A percentile compares a stretch with the other conserved stretches of the same genome.
Conservation (phyloP, 37 sponge, comb jelly and placozoan species). For the Beroe ovata region DNA sequence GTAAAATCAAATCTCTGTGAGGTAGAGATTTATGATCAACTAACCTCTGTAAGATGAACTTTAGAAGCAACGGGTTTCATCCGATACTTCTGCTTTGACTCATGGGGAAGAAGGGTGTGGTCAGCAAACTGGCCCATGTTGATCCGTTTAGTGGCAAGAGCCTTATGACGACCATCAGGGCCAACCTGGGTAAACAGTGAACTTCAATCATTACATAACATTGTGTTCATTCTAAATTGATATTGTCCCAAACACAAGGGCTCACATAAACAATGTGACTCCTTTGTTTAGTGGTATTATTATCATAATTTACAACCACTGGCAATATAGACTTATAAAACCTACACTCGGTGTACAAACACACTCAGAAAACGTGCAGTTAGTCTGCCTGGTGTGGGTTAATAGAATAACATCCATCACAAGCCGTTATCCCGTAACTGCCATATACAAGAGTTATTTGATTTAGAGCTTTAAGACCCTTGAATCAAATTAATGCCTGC, state of each 20-base stretch:
- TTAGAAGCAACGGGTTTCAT: conserved; percentile 63
- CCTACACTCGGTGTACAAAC: no score
- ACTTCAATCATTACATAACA: neutral
- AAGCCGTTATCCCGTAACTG: no score
- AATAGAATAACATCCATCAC: no score
- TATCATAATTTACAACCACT: no score
- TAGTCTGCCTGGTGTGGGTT: no score
- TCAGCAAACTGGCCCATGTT: conserved; percentile 58
- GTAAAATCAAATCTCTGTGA: neutral
- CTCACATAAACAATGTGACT: neutral
- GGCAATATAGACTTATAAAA: no score
- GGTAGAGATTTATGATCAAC: neutral
- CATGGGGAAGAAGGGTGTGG: conserved; percentile 6
- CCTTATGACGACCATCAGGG: conserved; percentile 30
- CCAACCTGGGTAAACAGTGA: conserved; percentile 2
- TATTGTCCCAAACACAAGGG: neutral
- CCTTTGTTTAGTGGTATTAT: no score
- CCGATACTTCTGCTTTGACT: conserved; percentile 34
- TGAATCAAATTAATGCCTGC: no score
- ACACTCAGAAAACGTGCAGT: no score
- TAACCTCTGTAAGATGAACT: conserved; percentile 62
- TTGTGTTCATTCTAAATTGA: neutral
- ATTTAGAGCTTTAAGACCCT: no score
- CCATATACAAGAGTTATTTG: no score
- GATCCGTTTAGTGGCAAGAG: conserved; percentile 45